phyloP scores from a whole-genome alignment of 2,113 vertebrate genomes.

The Ameiurus melas region DNA sequence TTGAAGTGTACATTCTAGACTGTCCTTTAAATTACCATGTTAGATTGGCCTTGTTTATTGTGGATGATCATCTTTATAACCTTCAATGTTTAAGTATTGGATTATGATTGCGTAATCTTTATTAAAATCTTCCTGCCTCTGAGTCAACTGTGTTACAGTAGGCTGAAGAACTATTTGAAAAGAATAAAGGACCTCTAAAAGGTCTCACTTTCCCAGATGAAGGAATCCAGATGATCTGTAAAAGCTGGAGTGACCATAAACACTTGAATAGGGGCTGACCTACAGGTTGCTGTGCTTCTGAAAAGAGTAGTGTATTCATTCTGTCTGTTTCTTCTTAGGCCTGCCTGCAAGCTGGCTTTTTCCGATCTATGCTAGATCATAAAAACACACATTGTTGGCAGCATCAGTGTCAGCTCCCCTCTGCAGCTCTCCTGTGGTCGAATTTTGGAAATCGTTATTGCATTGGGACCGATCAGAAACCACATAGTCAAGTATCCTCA shows the following conservation, averaged over 20 bases:
- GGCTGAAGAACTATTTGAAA: neutral
- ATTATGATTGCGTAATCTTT: neutral
- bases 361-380: neutral
- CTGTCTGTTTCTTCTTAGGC: neutral
- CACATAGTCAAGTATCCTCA: slow-evolving; percentile 36
- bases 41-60: neutral
- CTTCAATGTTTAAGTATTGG: neutral
- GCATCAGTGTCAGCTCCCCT: slow-evolving; percentile 31
- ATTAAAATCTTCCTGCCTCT: neutral
- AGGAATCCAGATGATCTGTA: neutral
- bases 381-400: slow-evolving; percentile 40
- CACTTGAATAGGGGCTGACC: neutral
- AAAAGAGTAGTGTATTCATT: neutral
- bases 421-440: slow-evolving; percentile 29
- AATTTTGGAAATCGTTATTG: slow-evolving; percentile 35
- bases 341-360: slow-evolving; percentile 2
- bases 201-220: neutral
- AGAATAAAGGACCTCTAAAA: neutral
- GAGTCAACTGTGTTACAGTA: neutral
- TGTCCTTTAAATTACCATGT: neutral
- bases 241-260: slow-evolving; percentile 11
- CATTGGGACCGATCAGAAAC: slow-evolving; percentile 24
- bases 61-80: neutral
- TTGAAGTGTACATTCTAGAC: neutral
- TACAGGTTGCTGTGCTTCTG: neutral